Base-by-base conservation (phyloP, 2,888 invertebrate genomes). In the Barypeithes pellucidus region DNA sequence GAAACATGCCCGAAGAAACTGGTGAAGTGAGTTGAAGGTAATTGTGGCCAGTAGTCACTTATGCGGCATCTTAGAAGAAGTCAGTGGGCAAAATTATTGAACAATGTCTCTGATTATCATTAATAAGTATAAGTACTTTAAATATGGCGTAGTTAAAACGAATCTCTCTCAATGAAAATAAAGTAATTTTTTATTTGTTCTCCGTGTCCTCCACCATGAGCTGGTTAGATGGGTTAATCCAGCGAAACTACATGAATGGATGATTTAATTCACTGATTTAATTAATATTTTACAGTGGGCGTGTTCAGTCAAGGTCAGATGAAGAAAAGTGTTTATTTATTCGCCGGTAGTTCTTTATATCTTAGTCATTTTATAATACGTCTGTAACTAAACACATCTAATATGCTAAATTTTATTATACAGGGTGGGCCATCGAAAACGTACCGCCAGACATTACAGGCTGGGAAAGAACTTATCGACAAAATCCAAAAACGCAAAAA, bases 301-400 rank as follows among this genome's bases (percentile, higher is more conserved):
- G 63, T 63, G 63, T 16, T 22, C 47, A 63, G 47, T 63, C 63
- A 63, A 63, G 63, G 63, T 63, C 22, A 62, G 45, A 18, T n/a
- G 20, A 20, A 62, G 18, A 29, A 52, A 29, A 52, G 29, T 52
- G 5, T 5, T 3, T n/a, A 29, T 47, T 47, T 52, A 52, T 52
- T 29, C 14, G 29, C 29, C 22, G 52, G 3, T n/a, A 24, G 4
- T 29, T 52, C 1, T 52, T 52, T 43, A 14, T 14, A 20, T 9
- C 47, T 47, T 47, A 47, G 47, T 47, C 47, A 47, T 20, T 16
- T 14, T 47, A 47, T 39, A 39, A 29, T 29, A 29, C 29, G 29
- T 29, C 29, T 29, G 7, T 29, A 24, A 24, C 3, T 24, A 24
- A 24, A 24, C 24, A 5, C 2, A 4, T 24, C 24, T 39, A 39